These are phyloP conservation scores for Argya squamiceps DNA, from an alignment of 2,797 vertebrate genomes.

Conservation along the genomic window DNA sequence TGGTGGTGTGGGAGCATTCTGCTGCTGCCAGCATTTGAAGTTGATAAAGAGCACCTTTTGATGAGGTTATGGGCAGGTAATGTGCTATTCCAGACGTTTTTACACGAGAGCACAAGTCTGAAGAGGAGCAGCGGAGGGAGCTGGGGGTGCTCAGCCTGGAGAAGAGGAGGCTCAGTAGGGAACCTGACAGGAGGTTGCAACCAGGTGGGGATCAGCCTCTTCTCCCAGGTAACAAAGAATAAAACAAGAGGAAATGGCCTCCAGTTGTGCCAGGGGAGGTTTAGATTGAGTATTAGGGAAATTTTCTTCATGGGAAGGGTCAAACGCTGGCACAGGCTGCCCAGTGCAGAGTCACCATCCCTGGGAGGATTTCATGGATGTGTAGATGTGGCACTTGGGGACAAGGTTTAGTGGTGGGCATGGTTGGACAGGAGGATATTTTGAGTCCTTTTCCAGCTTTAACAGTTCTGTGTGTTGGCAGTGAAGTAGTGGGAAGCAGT, in stretches of 20 bases:
- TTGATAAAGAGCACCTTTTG: neutral
- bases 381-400: neutral
- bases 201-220: neutral
- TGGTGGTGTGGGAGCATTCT: neutral
- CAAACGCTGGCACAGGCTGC: neutral
- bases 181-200: neutral
- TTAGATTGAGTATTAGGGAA: neutral
- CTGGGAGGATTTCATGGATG: neutral
- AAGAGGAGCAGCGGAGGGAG: neutral
- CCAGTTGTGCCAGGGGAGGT: neutral
- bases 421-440: fast-evolving
- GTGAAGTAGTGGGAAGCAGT: neutral
- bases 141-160: neutral
- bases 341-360: neutral
- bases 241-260: neutral
- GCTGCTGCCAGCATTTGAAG: neutral
- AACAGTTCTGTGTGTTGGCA: fast-evolving
- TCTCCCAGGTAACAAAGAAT: neutral
- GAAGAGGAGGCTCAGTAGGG: neutral
- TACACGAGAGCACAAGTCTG: neutral
- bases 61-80: neutral
- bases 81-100: fast-evolving
- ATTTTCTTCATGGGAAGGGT: neutral
- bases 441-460: neutral
- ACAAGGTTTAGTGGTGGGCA: neutral